Evolutionary conservation across 53 echinoderm and acorn worm genomes (phyloP).

Genomic region (Holothuria leucospilota): DNA sequence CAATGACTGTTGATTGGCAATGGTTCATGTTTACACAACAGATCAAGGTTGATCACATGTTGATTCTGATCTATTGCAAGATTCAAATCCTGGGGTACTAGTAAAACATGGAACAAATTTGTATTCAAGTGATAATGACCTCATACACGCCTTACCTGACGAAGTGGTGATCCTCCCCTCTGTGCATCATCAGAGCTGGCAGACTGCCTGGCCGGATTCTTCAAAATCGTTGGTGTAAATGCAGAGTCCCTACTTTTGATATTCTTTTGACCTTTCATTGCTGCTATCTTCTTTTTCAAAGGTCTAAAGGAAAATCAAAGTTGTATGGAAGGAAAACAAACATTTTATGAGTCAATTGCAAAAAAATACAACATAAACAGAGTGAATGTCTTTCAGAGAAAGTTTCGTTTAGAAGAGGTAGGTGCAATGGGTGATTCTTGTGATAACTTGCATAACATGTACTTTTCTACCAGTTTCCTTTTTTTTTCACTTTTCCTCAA

Average conservation of each 20-base stretch:
- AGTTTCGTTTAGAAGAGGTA: not conserved
- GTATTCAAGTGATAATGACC: no score
- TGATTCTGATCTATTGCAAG: no score
- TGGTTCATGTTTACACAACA: no score
- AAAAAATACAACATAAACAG: not conserved
- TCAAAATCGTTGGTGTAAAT: slow-evolving; percentile 63
- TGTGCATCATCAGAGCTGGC: slow-evolving; percentile 1
- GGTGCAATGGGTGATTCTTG: no score
- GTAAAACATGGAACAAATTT: no score
- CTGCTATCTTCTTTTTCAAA: slow-evolving; percentile 69
- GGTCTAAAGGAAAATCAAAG: slow-evolving; percentile 44
- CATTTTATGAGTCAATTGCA: no score
- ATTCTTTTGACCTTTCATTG: slow-evolving; percentile 65
- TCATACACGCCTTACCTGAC: not conserved
- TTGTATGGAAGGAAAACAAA: not conserved
- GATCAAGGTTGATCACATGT: no score
- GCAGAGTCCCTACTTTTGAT: slow-evolving; percentile 63
- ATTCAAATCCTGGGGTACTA: no score
- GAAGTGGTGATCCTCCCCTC: slow-evolving; percentile 19
- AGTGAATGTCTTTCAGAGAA: not conserved
- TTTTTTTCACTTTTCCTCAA: no score
- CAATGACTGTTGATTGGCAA: no score
- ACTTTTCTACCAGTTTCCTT: not conserved
- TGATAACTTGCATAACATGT: not conserved
- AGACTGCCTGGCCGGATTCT: slow-evolving; percentile 55